Evolutionary conservation across 2,113 vertebrate species (phyloP).

Genomic region (Sclerurus mexicanus): DNA sequence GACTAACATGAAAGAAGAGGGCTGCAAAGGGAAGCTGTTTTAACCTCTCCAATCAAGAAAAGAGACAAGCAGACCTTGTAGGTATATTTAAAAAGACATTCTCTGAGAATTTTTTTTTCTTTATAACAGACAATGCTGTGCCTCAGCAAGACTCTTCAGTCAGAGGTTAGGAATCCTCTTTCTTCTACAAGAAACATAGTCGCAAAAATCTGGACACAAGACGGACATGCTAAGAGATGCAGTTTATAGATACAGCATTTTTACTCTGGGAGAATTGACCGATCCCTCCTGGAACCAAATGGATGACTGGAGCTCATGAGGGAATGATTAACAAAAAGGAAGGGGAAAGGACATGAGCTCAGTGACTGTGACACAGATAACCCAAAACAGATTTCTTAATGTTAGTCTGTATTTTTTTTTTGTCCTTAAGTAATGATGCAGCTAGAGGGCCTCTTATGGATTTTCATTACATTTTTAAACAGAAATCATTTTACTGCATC

Average conservation of each 20-base stretch:
- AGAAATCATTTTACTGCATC: background rate
- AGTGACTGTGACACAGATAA: constrained; percentile 64
- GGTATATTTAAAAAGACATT: background rate
- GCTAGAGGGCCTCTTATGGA: background rate
- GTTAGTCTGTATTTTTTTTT: background rate
- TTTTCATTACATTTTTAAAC: background rate
- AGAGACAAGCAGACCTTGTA: background rate
- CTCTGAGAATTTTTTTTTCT: background rate
- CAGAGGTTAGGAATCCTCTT: background rate
- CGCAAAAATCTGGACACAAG: background rate
- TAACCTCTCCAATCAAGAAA: background rate
- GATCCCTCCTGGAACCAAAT: constrained; percentile 27
- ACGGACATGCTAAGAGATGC: background rate
- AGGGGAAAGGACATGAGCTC: constrained; percentile 63
- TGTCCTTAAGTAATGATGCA: background rate
- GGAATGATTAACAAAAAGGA: constrained; percentile 66
- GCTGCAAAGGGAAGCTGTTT: background rate
- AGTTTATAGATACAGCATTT: constrained; percentile 3
- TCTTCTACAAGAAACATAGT: background rate
- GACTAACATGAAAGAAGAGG: background rate
- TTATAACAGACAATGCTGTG: background rate
- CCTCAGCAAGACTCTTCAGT: background rate
- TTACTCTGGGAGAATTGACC: background rate
- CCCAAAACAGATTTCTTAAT: constrained; percentile 55
- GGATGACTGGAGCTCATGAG: constrained; percentile 60